These are phyloP conservation scores for Macrochelys suwanniensis DNA, from an alignment of 2,797 vertebrate genomes.

Conservation along the genomic window DNA sequence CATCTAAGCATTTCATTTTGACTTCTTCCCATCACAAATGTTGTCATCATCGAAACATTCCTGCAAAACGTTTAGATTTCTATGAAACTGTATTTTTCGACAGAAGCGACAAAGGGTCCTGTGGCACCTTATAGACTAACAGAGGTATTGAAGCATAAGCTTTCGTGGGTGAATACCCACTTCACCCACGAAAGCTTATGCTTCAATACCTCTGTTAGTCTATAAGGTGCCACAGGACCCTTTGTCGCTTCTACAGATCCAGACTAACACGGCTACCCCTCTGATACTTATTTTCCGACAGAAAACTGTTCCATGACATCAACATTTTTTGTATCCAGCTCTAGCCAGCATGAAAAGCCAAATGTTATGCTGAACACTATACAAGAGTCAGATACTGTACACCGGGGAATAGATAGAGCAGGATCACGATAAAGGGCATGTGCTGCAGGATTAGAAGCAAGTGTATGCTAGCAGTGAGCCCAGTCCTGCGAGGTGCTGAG, in stretches of 20 bases:
- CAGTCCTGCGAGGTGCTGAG: too few relatives aligned
- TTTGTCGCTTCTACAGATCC: too few relatives aligned
- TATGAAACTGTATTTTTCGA: neutral
- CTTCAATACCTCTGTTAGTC: too few relatives aligned
- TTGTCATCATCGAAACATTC: neutral
- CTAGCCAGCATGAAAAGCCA: accelerated
- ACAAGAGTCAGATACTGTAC: neutral
- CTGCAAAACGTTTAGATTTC: neutral
- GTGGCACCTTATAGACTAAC: too few relatives aligned
- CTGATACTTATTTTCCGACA: too few relatives aligned
- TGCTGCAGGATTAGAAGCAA: constrained; percentile 3
- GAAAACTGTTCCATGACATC: too few relatives aligned
- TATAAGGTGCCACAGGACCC: too few relatives aligned
- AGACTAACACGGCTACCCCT: too few relatives aligned
- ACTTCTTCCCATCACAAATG: neutral
- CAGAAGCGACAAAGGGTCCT: too few relatives aligned
- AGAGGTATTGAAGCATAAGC: too few relatives aligned
- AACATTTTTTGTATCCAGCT: neutral
- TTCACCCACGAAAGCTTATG: too few relatives aligned
- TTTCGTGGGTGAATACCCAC: too few relatives aligned
- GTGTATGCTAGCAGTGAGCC: accelerated
- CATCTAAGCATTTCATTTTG: neutral
- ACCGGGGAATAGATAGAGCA: neutral
- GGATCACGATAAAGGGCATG: neutral
- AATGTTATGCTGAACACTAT: neutral